Evolutionary conservation across 2,113 vertebrate genomes (phyloP).

Genomic region (Pseudonaja textilis): DNA sequence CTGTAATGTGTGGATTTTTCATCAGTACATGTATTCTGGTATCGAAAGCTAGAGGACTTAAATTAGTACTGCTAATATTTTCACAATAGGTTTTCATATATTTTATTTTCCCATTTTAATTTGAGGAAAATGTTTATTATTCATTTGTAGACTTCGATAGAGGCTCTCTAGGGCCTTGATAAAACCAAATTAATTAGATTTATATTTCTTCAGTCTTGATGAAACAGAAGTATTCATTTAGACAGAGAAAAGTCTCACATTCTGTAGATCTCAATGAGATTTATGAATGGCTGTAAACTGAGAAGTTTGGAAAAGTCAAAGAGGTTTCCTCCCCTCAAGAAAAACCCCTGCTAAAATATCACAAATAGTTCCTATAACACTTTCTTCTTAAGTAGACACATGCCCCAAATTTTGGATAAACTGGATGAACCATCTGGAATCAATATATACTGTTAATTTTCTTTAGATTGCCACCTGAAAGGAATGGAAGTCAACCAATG

Average conservation of each 20-base stretch:
- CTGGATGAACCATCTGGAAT: background rate
- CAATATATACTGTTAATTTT: background rate
- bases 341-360: background rate
- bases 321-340: background rate
- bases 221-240: background rate
- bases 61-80: background rate
- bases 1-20: background rate
- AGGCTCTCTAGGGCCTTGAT: background rate
- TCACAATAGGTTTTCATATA: background rate
- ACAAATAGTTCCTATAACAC: background rate
- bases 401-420: background rate
- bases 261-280: background rate
- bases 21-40: background rate
- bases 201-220: background rate
- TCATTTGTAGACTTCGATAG: background rate
- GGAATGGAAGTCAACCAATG: background rate
- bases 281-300: background rate
- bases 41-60: background rate
- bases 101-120: background rate
- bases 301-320: background rate
- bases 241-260: background rate
- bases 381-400: background rate
- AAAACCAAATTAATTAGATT: background rate
- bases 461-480: background rate
- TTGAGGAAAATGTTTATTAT: background rate